Evolutionary conservation across 1,140 invertebrate species (phyloP), one percentile per base, ranked within the genome.

Genomic region (Drusus annulatus): DNA sequence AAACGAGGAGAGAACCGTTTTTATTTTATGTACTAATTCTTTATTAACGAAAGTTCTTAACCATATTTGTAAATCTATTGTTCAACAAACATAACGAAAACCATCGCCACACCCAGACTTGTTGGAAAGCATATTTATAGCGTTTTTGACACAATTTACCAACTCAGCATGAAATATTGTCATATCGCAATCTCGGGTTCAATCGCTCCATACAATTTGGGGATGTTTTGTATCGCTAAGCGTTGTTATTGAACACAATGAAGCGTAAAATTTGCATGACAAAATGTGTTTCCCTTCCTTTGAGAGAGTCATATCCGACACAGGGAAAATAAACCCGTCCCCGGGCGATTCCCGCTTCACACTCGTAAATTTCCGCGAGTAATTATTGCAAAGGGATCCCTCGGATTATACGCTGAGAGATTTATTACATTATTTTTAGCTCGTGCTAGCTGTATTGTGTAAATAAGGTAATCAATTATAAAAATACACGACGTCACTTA

Each of bases 211-310:
- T 8, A 51, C 68, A 71, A 52, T 71, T 71, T 51, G 17, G 45
- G 68, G 68, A 10, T 60, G 68, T 25, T 71, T 51, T 51, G 45
- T 71, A 25, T 25, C n/a, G 50, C 19, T 71, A 52, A 71, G 19
- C 68, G 68, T 51, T 31, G 25, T 50, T 71, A 51, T 71, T 71
- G 17, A 51, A 52, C 52, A 71, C 50, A 16, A 71, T 21, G 45
- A 10, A 25, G 45, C 68, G 68, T 71, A 52, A 71, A 71, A 71
- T 71, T 71, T 71, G 68, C 68, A 71, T 71, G 68, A 71, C 68
- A 71, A 71, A 71, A 71, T 71, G 68, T 71, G 51, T 71, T 71
- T 71, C 50, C 21, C 50, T 36, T 71, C 45, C 68, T 25, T 19
- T 17, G 45, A 71, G 50, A 19, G 62, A 17, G 51, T 71, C 68